These are phyloP conservation scores for Zelostemma sp. DNA, from an alignment of 1,140 invertebrate species.

Conservation along the genomic window DNA sequence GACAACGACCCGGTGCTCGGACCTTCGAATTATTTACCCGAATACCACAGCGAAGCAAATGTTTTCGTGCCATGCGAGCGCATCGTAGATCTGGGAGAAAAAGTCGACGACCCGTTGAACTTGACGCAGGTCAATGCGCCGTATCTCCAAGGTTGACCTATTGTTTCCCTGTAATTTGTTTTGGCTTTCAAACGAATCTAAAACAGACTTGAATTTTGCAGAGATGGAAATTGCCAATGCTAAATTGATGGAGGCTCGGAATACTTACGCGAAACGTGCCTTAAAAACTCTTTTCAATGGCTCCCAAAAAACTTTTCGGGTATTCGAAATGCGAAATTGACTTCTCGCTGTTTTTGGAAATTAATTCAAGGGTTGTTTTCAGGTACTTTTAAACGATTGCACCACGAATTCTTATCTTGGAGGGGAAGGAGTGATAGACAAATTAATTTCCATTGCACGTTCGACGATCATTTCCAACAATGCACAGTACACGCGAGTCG, in stretches of 20 bases:
- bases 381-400: constrained; percentile 68
- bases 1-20: constrained; percentile 65
- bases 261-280: constrained; percentile 65
- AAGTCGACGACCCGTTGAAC: constrained; percentile 57
- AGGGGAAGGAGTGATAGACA: constrained; percentile 65
- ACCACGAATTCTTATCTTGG: constrained; percentile 60
- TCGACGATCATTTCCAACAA: constrained; percentile 67
- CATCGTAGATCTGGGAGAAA: constrained; percentile 56
- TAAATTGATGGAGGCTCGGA: constrained; percentile 59
- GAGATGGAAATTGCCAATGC: constrained; percentile 62
- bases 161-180: neutral
- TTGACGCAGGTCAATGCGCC: constrained; percentile 58
- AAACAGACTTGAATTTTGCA: constrained; percentile 30
- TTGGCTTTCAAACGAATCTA: constrained; percentile 5
- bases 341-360: no score
- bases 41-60: constrained; percentile 63
- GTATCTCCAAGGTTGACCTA: constrained; percentile 58
- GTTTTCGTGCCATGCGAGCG: constrained; percentile 64
- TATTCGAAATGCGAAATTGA: no score
- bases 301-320: constrained; percentile 68
- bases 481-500: constrained; percentile 66
- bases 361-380: constrained; percentile 12
- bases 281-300: constrained; percentile 67
- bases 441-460: constrained; percentile 65
- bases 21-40: constrained; percentile 58